Evolutionary conservation across 2,797 vertebrate species (phyloP).

Genomic region (Pantherophis alleghaniensis): DNA sequence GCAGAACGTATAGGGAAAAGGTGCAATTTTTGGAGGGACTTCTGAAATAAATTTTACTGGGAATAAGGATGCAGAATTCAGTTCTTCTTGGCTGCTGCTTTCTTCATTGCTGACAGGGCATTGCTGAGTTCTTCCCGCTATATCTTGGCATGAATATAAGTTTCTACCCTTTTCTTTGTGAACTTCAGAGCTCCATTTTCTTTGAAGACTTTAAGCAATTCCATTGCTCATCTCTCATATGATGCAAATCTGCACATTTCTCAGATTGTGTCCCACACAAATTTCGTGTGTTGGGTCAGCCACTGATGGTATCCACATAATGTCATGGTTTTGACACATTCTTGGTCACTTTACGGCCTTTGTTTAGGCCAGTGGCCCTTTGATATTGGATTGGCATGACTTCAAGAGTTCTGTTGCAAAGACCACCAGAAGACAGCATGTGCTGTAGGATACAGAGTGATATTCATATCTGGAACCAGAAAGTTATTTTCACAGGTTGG

Average conservation of each 20-base stretch:
- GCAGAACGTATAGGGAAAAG: too few relatives aligned
- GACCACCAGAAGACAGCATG: background rate
- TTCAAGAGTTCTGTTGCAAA: background rate
- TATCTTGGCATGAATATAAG: conserved; percentile 95
- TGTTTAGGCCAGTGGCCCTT: background rate
- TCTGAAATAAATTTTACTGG: conserved; percentile 62
- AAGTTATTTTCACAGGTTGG: background rate
- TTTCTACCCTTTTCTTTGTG: conserved; percentile 97
- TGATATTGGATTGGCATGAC: background rate
- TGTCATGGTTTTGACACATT: background rate
- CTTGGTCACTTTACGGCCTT: background rate
- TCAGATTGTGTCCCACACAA: conserved; percentile 91
- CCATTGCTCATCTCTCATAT: conserved; percentile 92
- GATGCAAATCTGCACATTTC: conserved; percentile 93
- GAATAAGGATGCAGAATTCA: conserved; percentile 62
- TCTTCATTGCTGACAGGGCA: conserved; percentile 93
- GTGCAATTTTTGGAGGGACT: background rate
- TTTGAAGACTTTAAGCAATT: conserved; percentile 96
- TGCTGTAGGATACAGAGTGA: background rate
- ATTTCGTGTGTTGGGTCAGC: conserved; percentile 96
- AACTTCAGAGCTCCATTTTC: conserved; percentile 97
- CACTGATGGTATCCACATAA: conserved; percentile 60
- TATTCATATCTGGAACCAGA: background rate
- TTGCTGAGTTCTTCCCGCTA: conserved; percentile 97
- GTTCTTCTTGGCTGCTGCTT: conserved; percentile 97